Base-by-base conservation (phyloP, 2,797 vertebrate genomes). In the Anisognathus igniventris region DNA sequence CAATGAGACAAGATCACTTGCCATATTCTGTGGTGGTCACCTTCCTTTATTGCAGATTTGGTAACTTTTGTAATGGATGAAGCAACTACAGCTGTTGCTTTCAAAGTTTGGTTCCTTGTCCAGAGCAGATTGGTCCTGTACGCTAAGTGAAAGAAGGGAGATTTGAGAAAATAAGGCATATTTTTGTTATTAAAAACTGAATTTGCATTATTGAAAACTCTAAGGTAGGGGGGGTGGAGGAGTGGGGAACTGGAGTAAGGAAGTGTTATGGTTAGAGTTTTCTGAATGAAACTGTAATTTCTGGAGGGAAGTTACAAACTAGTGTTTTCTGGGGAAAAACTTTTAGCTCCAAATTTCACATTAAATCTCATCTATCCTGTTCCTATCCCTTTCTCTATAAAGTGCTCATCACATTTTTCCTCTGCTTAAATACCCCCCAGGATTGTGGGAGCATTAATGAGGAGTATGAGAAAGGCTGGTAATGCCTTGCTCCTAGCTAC, bases 1-100 rank as follows among this genome's bases (percentile, higher is more conserved):
- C 2, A 8, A 37, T 0, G 0, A 66, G 48, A n/a, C 5, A 14
- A 40, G 51, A 48, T 51, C 44, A 14, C 3, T 10, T 54, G 10
- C 30, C 35, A 30, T 57, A 21, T 25, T 83, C 24, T 67, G 23
- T 17, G 30, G 12, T 31, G 22, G 14, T 30, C n/a, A 45, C 12
- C 35, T 74, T 85, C 12, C n/a, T 50, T 45, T 80, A 21, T 16
- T 51, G 68, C 30, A 66, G 31, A 57, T 48, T 70, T 62, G 10
- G 6, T 65, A 48, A 70, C 9, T 61, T 77, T 17, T 54, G 21
- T 54, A 42, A 40, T 50, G 19, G 23, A 42, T 62, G 50, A 62
- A 79, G 35, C 30, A 91, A 45, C 12, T 70, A 25, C 14, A 79
- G 58, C 25, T 84, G 37, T 17, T 57, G 20, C 47, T 33, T 76